Conservation (phyloP, 1,140 invertebrate genomes). For the Macrostomum lignano region DNA sequence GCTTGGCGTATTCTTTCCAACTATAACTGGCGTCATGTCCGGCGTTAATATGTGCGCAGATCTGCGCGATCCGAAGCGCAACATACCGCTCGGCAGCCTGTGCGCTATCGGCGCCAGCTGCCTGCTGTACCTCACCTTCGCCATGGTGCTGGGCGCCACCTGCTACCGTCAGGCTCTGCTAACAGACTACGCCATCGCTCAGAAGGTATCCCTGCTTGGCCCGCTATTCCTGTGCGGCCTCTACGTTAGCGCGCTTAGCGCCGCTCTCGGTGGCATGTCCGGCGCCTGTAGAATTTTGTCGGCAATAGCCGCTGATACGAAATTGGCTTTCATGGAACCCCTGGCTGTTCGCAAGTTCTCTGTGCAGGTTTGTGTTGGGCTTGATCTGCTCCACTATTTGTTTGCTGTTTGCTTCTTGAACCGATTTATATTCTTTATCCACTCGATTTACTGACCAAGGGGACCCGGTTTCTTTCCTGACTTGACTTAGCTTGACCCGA, state of each 20-base stretch:
- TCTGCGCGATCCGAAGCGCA: slow-evolving; percentile 52
- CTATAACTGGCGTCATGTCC: slow-evolving; percentile 40
- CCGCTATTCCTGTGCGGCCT: slow-evolving; percentile 51
- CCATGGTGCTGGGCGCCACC: slow-evolving; percentile 56
- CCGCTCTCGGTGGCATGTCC: slow-evolving; percentile 51
- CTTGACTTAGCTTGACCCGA: too few relatives aligned
- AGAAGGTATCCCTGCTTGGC: slow-evolving; percentile 20
- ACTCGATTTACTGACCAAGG: too few relatives aligned
- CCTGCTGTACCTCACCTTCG: slow-evolving; percentile 60
- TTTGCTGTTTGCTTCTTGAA: too few relatives aligned
- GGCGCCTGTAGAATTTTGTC: slow-evolving; percentile 6
- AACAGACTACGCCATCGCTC: slow-evolving; percentile 52
- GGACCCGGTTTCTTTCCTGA: too few relatives aligned
- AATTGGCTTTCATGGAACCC: too few relatives aligned
- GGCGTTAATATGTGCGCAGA: slow-evolving; percentile 92
- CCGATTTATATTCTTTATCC: too few relatives aligned
- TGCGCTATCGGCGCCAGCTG: slow-evolving; percentile 58
- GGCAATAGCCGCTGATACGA: slow-evolving; percentile 2
- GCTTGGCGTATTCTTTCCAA: slow-evolving; percentile 42
- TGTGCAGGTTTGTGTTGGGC: too few relatives aligned
- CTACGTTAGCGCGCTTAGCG: slow-evolving; percentile 65
- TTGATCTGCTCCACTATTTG: too few relatives aligned
- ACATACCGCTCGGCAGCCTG: slow-evolving; percentile 72
- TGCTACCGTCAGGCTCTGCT: slow-evolving; percentile 43
- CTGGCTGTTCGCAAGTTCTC: too few relatives aligned